phyloP scores from a whole-genome alignment of 92 coral and sea anemone genomes.

The Siderastrea siderea region DNA sequence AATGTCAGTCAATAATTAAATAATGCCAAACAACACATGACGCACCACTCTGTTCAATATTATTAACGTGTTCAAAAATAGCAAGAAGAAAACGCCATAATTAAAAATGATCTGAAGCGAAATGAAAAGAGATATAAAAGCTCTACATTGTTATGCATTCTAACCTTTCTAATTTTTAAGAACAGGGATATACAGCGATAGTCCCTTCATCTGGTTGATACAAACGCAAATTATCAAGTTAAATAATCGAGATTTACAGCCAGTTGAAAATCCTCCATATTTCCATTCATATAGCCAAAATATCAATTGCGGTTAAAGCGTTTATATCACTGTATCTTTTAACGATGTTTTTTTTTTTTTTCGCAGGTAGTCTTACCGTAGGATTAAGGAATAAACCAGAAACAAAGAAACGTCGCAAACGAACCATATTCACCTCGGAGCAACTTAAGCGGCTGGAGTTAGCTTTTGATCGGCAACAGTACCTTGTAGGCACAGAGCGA shows the following conservation, averaged over 20 bases:
- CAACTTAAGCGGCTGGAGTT: constrained; percentile 90
- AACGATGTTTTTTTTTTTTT: not conserved
- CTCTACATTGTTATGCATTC: too few species aligned
- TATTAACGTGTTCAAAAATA: not conserved
- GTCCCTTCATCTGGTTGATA: too few species aligned
- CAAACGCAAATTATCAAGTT: too few species aligned
- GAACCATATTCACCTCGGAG: constrained; percentile 96
- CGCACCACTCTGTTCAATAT: not conserved
- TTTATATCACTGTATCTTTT: too few species aligned
- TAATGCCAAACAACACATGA: not conserved
- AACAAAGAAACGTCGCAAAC: constrained; percentile 78
- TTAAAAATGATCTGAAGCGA: not conserved
- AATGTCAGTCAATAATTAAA: not conserved
- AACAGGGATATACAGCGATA: too few species aligned
- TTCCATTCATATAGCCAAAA: too few species aligned
- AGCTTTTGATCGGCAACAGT: constrained; percentile 95
- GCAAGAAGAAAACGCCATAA: not conserved
- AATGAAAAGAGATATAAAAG: not conserved
- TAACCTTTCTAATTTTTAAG: too few species aligned
- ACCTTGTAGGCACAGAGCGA: constrained; percentile 93
- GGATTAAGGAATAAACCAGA: constrained; percentile 43
- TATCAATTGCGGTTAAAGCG: too few species aligned
- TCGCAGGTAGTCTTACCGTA: constrained; percentile 21
- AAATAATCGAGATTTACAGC: too few species aligned
- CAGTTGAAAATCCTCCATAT: too few species aligned